These are phyloP conservation scores for Parapristionchus giblindavisi DNA, from an alignment of 2,888 invertebrate genomes.

Conservation along the genomic window DNA sequence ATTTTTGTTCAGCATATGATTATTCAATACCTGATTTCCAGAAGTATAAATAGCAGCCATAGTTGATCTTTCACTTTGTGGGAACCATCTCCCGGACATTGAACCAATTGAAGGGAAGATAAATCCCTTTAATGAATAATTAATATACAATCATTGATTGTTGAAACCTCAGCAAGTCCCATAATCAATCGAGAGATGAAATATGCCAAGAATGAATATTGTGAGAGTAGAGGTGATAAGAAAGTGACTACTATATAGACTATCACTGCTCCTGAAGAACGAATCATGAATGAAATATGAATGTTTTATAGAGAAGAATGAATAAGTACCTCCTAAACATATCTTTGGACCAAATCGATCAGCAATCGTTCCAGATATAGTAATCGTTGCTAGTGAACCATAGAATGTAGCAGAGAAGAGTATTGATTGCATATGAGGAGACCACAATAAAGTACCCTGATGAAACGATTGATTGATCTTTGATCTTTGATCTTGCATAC, in stretches of 20 bases:
- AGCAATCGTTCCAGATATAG: constrained; percentile 54
- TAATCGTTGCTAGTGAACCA: constrained; percentile 55
- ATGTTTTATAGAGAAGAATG: too few relatives aligned
- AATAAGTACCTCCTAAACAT: constrained; percentile 43
- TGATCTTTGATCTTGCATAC: too few relatives aligned
- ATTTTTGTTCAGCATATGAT: too few relatives aligned
- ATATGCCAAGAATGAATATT: constrained; percentile 46
- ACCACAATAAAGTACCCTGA: constrained; percentile 57
- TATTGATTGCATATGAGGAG: constrained; percentile 53
- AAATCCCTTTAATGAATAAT: constrained; percentile 20
- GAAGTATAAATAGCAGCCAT: constrained; percentile 61
- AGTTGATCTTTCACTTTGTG: constrained; percentile 54
- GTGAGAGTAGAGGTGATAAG: constrained; percentile 52
- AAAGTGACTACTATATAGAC: constrained; percentile 48
- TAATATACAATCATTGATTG: too few relatives aligned
- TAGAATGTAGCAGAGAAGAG: constrained; percentile 60
- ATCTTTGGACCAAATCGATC: constrained; percentile 59
- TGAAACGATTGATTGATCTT: too few relatives aligned
- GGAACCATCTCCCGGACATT: constrained; percentile 55
- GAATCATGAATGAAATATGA: too few relatives aligned
- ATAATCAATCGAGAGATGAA: constrained; percentile 55
- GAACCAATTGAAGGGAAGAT: constrained; percentile 49
- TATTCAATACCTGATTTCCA: constrained; percentile 60
- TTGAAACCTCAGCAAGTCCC: constrained; percentile 63
- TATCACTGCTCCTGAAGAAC: constrained; percentile 32